Base-by-base conservation (phyloP, 2,888 invertebrate genomes). In the Cantharis nigra region DNA sequence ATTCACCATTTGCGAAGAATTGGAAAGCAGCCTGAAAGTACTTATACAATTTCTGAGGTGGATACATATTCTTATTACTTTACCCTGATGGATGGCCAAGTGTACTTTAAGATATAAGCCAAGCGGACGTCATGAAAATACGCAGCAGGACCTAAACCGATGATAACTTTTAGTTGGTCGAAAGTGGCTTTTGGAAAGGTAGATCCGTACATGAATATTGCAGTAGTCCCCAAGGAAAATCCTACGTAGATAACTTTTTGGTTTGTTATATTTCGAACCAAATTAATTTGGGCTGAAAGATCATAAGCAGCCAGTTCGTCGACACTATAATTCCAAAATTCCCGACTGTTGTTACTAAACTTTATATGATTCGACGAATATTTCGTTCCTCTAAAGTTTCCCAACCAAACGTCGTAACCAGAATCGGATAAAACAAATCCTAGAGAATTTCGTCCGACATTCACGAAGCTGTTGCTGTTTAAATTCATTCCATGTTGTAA, bases 211-310 rank as follows among this genome's bases (percentile, higher is more conserved):
- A 92, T 92, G 83, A 92, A 93, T 79, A 93, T 90, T 74, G 91
- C 89, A 0, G 94, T 93, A 0, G 94, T 94, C 2, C 96, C 97
- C 92, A 97, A 95, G 0, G 96, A 96, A 87, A 96, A 96, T 0
- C 97, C 97, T 64, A 96, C 89, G 85, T 96, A 97, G 82, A 91
- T 91, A 26, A 93, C 80, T 4, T 82, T 83, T 18, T 81, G 77
- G 11, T 82, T 83, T 1, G 87, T 85, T 75, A 84, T 77, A 9
- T 78, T 30, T 3, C 84, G 71, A 16, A 88, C 86, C 10, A 84
- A 82, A 18, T 85, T 79, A 30, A 88, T 84, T 64, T 84, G 84
- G 2, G 86, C 84, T 30, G 87, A 87, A 9, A 87, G 78, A 78
- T 88, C 88, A 63, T 84, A 81, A 7, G 84, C 69, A n/a, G 85